Conservation (phyloP, 2,797 vertebrate species). For the Acanthurus lineatus region DNA sequence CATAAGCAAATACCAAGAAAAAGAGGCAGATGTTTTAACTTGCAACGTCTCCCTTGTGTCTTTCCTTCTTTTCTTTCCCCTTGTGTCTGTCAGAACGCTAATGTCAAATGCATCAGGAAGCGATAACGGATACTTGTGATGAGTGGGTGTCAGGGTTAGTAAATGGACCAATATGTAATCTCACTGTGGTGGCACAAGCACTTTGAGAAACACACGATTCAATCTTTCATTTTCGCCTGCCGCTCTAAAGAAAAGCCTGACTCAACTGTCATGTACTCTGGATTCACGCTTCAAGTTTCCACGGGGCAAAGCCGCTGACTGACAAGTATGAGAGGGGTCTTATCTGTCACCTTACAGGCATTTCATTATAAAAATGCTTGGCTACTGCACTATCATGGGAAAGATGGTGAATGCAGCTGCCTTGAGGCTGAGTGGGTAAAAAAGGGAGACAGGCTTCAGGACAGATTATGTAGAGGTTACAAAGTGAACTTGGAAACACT, state of each 20-base stretch:
- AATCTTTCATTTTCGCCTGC: constrained; percentile 57
- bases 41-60: background rate
- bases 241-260: constrained; percentile 63
- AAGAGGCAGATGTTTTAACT: constrained; percentile 13
- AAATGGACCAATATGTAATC: constrained; percentile 60
- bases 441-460: constrained; percentile 39
- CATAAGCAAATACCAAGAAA: constrained; percentile 25
- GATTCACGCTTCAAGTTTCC: constrained; percentile 65
- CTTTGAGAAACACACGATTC: constrained; percentile 59
- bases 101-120: constrained; percentile 34
- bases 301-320: constrained; percentile 63
- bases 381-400: constrained; percentile 55
- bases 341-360: constrained; percentile 76
- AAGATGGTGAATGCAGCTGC: constrained; percentile 52
- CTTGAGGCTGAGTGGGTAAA: constrained; percentile 34
- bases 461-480: constrained; percentile 58
- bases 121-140: constrained; percentile 35
- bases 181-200: constrained; percentile 57
- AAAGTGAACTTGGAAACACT: constrained; percentile 52
- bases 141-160: constrained; percentile 53
- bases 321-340: constrained; percentile 67
- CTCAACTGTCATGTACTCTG: constrained; percentile 68
- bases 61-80: background rate
- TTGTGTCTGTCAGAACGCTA: background rate
- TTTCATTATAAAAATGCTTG: constrained; percentile 73